Base-by-base conservation (phyloP, 1,140 invertebrate species). In the Megalopta genalis region DNA sequence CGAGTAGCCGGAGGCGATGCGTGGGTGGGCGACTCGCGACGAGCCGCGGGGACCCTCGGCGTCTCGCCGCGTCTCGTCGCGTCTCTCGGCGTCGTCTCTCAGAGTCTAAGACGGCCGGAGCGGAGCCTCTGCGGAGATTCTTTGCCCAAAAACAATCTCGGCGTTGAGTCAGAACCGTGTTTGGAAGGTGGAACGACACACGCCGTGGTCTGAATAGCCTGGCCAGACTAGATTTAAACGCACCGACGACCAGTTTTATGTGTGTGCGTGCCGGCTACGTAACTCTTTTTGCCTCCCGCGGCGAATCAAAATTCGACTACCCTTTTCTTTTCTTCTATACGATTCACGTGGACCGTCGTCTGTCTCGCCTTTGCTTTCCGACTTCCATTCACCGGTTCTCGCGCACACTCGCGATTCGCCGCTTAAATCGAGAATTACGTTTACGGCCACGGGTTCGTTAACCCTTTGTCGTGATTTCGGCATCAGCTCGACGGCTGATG, bases 11-110 rank as follows among this genome's bases (percentile, higher is more conserved):
- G 64, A 78, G 85, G 87, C 86, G 74, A 83, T 72, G 80, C 81
- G 81, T 88, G 82, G 88, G 88, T 88, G 86, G 88, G 83, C 80
- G 77, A 80, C 79, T 84, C 75, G 70, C 81, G 72, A 82, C 80
- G 76, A 80, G 59, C 54, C 69, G 69, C 64, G 62, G 32, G 60
- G 57, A 59, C 59, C 54, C 74, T 63, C 69, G 57, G 60, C 72
- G 80, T 78, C 83, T 82, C 21, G 9, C 21, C 66, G 32, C 32
- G 32, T 78, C 83, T 82, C 21, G 9, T 7, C 66, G 32, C 32
- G 32, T 32, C 32, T 32, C 32, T 32, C 32, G 80, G 72, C 65
- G 83, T n/a, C n/a, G n/a, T n/a, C n/a, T n/a, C n/a, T n/a, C n/a
- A n/a, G n/a, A n/a, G n/a, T n/a, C n/a, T n/a, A 88, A 88, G 68